phyloP scores from a whole-genome alignment of 2,113 vertebrate species.

The Vidua macroura region DNA sequence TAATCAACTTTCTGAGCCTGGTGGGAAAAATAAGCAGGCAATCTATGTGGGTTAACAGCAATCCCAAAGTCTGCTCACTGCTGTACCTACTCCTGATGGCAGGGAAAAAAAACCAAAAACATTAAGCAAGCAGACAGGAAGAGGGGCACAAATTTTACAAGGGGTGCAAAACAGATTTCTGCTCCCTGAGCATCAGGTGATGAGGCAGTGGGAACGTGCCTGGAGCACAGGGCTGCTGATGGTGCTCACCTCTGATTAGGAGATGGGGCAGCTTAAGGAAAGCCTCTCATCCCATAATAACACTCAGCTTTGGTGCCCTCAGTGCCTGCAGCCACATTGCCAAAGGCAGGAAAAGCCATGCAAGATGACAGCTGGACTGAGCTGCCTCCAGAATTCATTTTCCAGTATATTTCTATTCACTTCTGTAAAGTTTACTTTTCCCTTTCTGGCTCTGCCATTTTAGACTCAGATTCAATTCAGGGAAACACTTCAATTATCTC shows the following conservation, averaged over 20 bases:
- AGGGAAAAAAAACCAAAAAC: not conserved
- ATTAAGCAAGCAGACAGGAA: not conserved
- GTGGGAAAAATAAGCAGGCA: constrained; percentile 31
- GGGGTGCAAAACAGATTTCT: not conserved
- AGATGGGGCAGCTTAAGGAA: not conserved
- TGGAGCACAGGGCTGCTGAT: not conserved
- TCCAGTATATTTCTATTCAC: not conserved
- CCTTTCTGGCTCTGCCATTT: not conserved
- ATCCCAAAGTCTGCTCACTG: not conserved
- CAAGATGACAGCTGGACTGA: fast-evolving
- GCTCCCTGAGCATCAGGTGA: not conserved
- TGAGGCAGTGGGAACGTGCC: fast-evolving
- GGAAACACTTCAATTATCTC: constrained; percentile 47
- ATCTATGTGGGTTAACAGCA: not conserved
- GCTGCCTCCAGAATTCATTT: not conserved
- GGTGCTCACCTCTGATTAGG: not conserved
- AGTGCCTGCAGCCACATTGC: fast-evolving
- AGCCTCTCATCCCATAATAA: not conserved
- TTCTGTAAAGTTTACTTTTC: constrained; percentile 7
- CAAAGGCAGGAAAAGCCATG: not conserved
- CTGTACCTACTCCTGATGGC: not conserved
- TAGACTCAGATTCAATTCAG: not conserved
- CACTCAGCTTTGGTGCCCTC: not conserved
- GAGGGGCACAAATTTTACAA: not conserved
- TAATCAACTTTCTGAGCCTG: constrained; percentile 30